These are phyloP conservation scores for Erebia aethiops DNA, from an alignment of 2,888 invertebrate genomes.

Conservation along the genomic window DNA sequence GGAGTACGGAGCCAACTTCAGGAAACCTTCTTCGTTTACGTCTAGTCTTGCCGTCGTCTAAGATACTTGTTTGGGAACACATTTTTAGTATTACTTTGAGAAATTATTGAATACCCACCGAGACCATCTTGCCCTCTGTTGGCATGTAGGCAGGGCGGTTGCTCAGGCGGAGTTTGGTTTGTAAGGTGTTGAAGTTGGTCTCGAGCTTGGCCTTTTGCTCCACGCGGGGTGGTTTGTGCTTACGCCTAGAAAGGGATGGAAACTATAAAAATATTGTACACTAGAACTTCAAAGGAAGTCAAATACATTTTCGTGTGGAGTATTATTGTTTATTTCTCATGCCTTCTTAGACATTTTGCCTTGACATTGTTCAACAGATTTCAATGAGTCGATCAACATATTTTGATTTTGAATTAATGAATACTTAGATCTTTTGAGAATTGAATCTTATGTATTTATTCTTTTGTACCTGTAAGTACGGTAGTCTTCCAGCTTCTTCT, in stretches of 20 bases:
- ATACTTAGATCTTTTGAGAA: no score
- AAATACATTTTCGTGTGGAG: background rate
- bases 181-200: constrained; percentile 99
- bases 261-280: background rate
- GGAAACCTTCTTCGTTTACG: background rate
- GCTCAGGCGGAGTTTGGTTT: constrained; percentile 98
- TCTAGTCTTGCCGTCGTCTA: background rate
- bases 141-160: constrained; percentile 99
- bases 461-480: constrained; percentile 92
- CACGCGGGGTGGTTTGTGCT: constrained; percentile 99
- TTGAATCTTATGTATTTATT: background rate
- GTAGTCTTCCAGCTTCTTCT: constrained; percentile 99
- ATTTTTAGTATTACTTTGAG: background rate
- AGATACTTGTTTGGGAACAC: background rate
- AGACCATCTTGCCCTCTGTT: constrained; percentile 99
- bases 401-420: no score
- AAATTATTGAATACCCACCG: constrained; percentile 83
- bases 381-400: no score
- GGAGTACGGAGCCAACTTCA: no score
- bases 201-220: constrained; percentile 99
- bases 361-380: background rate
- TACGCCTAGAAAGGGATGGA: constrained; percentile 84
- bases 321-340: background rate
- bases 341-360: background rate
- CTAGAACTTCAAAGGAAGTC: background rate